A percentile compares a stretch with the other conserved stretches of the same genome.
Evolutionary conservation across 2,888 invertebrate genomes (phyloP).

Genomic region (Bugula neritina): DNA sequence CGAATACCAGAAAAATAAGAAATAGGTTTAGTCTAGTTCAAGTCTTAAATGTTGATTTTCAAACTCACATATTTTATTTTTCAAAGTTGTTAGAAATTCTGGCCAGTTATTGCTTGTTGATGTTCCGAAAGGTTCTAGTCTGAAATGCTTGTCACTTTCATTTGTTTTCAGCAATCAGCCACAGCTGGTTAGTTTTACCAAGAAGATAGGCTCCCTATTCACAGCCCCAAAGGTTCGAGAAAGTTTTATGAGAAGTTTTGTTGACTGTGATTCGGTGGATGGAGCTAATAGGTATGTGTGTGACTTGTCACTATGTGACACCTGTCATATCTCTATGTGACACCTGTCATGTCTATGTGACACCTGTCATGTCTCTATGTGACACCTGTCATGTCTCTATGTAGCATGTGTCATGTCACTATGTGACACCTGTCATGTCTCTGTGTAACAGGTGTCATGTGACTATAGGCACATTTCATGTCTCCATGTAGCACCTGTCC

Average conservation of each 20-base stretch:
- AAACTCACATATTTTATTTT: too few species aligned
- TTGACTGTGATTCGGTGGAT: slow-evolving; percentile 33
- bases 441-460: background rate
- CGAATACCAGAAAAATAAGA: too few species aligned
- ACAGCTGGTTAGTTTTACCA: slow-evolving; percentile 87
- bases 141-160: too few species aligned
- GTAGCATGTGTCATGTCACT: background rate
- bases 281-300: background rate
- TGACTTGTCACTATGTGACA: background rate
- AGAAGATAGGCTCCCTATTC: slow-evolving; percentile 75
- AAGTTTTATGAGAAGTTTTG: slow-evolving; percentile 95
- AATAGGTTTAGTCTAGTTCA: too few species aligned
- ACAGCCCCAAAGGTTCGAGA: slow-evolving; percentile 71
- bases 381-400: background rate
- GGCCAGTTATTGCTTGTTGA: too few species aligned
- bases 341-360: background rate
- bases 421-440: background rate
- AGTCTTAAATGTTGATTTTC: too few species aligned
- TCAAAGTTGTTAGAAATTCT: too few species aligned
- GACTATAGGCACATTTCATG: background rate
- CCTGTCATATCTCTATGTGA: background rate
- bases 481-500: background rate
- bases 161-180: slow-evolving; percentile 72
- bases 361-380: background rate
- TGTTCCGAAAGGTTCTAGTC: too few species aligned